These are phyloP conservation scores for Progne subis DNA, from an alignment of 2,113 vertebrate species.

Conservation along the genomic window DNA sequence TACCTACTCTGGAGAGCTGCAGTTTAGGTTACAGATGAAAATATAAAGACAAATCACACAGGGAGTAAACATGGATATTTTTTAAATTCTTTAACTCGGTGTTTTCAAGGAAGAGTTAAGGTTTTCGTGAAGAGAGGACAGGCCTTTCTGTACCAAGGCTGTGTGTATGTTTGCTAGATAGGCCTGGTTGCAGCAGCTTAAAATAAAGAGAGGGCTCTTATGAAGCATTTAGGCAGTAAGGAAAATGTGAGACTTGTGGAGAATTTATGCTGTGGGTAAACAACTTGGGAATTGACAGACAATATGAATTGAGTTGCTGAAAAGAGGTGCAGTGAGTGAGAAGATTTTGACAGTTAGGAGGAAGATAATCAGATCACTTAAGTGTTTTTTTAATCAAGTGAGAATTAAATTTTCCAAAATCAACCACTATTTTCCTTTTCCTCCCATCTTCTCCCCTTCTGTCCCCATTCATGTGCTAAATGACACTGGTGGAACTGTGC, in stretches of 20 bases:
- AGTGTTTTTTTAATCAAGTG: neutral
- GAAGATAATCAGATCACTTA: neutral
- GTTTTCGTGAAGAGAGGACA: neutral
- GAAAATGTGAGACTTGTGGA: neutral
- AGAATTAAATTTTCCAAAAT: neutral
- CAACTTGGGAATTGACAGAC: neutral
- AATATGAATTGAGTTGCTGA: neutral
- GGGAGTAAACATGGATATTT: neutral
- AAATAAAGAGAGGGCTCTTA: neutral
- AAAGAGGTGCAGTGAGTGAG: neutral
- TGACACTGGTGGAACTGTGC: conserved; percentile 4
- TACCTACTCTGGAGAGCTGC: neutral
- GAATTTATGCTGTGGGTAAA: neutral
- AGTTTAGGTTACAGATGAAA: neutral
- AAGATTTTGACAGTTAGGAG: neutral
- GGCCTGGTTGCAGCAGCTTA: neutral
- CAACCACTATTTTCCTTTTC: neutral
- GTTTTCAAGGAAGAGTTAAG: neutral
- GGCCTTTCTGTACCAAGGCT: neutral
- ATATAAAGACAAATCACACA: neutral
- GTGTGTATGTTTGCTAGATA: neutral
- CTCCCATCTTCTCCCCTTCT: neutral
- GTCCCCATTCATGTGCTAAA: neutral
- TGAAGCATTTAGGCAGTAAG: neutral
- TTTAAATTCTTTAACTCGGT: neutral